Evolutionary conservation across 2,888 invertebrate species (phyloP), one percentile per base, ranked within the genome.

Genomic region (Mesochorus sp.): DNA sequence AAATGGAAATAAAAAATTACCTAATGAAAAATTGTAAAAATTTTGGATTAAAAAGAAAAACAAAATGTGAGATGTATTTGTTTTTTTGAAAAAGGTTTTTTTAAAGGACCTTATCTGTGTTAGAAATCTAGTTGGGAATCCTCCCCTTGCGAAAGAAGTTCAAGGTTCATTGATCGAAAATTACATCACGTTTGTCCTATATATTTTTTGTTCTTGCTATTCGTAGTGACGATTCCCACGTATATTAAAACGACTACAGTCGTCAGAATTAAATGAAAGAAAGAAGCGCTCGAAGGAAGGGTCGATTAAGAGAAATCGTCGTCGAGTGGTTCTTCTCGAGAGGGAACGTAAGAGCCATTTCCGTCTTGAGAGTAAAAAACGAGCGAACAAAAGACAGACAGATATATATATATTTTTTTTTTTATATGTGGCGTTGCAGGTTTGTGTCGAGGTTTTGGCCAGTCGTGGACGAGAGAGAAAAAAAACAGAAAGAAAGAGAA

Each of bases 321-420:
- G 71, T 72, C 42, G 26, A 71, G 71, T 66, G 59, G 59, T 51
- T 49, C 70, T 71, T 34, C 39, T 71, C 51, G 51, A 66, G 26
- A 53, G 67, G 51, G 61, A 75, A 76, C 74, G 73, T 81, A 81
- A 79, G 81, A 78, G 61, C 73, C 68, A 77, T 80, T 78, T 80
- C 70, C 75, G 75, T 51, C 57, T 57, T 75, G 28, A 66, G 72
- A 74, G 68, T 80, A 76, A 17, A 66, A 81, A 80, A 75, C 78
- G 78, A 81, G 53, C 64, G 73, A 53, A 78, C 71, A 68, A 74
- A 80, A 59, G 80, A 70, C 57, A 66, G 61, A 59, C 51, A 59
- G 34, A 62, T 61, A 64, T 37, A 39, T 64, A 64, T 10, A 53
- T 6, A 14, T 44, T 14, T 14, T 39, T 12, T 44, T 39, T n/a